Percentiles rank a stretch among this genome's conserved stretches.
Conservation (phyloP, 2,113 vertebrate species). For the Narcine bancroftii region DNA sequence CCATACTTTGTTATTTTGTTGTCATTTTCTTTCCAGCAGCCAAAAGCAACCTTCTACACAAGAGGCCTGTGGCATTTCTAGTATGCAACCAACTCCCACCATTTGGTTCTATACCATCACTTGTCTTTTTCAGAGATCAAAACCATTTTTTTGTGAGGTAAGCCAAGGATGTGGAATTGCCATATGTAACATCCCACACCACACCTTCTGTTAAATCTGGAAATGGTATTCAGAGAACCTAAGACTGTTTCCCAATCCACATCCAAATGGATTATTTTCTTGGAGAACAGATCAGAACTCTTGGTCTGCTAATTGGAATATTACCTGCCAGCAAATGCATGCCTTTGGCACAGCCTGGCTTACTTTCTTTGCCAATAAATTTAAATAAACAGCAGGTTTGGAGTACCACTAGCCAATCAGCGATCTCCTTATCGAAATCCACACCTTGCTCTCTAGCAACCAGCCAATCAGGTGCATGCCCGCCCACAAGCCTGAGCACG, state of each 20-base stretch:
- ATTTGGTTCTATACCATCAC: constrained; percentile 28
- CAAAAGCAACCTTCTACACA: background rate
- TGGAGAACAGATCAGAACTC: background rate
- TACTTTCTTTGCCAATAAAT: background rate
- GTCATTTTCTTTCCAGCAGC: background rate
- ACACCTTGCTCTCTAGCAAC: too few species aligned
- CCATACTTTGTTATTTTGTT: background rate
- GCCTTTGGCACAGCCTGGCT: background rate
- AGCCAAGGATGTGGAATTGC: background rate
- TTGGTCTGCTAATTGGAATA: background rate
- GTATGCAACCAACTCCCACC: constrained; percentile 34
- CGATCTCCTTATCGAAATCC: too few species aligned
- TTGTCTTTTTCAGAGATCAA: constrained; percentile 37
- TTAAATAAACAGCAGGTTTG: background rate
- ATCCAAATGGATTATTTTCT: background rate
- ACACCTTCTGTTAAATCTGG: background rate
- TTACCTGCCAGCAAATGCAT: background rate
- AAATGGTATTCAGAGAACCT: background rate
- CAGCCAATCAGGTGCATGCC: too few species aligned
- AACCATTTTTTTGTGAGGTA: constrained; percentile 35
- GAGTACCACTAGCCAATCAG: too few species aligned
- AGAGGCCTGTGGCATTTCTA: constrained; percentile 21
- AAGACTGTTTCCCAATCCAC: background rate
- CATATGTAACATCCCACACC: background rate
- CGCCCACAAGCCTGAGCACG: too few species aligned